Conservation (phyloP, 2,113 vertebrate species). For the Corythoichthys haematopterus region DNA sequence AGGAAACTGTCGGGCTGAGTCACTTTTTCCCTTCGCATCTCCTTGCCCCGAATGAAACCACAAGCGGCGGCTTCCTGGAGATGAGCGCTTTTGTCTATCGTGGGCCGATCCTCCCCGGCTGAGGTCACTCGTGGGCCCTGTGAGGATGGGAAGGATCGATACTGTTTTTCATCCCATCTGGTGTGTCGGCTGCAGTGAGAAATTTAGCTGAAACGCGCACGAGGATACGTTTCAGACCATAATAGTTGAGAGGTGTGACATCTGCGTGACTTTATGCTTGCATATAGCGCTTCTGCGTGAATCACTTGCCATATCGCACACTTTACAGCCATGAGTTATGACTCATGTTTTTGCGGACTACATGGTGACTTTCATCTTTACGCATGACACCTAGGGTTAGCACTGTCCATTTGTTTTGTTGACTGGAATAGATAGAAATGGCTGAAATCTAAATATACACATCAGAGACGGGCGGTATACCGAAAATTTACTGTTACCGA, state of each 20-base stretch:
- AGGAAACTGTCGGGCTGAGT: constrained; percentile 62
- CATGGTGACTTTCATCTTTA: no score
- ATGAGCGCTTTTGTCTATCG: constrained; percentile 73
- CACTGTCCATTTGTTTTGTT: background rate
- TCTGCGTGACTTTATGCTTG: background rate
- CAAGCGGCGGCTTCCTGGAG: constrained; percentile 71
- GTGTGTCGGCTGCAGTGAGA: background rate
- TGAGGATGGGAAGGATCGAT: constrained; percentile 26
- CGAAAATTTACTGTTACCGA: no score
- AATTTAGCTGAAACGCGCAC: background rate
- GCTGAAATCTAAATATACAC: no score
- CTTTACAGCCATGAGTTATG: background rate
- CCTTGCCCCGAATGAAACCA: constrained; percentile 54
- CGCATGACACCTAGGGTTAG: background rate
- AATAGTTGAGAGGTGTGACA: background rate
- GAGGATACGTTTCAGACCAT: background rate
- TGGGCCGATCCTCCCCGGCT: constrained; percentile 62
- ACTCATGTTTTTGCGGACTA: background rate
- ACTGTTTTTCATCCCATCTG: background rate
- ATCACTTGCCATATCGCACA: background rate
- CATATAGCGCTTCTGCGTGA: background rate
- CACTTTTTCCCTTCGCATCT: constrained; percentile 70
- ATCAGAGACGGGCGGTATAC: no score
- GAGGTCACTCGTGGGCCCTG: constrained; percentile 54
- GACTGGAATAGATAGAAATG: no score